Evolutionary conservation across 2,797 vertebrate species (phyloP).

Genomic region (Octomys mimax): DNA sequence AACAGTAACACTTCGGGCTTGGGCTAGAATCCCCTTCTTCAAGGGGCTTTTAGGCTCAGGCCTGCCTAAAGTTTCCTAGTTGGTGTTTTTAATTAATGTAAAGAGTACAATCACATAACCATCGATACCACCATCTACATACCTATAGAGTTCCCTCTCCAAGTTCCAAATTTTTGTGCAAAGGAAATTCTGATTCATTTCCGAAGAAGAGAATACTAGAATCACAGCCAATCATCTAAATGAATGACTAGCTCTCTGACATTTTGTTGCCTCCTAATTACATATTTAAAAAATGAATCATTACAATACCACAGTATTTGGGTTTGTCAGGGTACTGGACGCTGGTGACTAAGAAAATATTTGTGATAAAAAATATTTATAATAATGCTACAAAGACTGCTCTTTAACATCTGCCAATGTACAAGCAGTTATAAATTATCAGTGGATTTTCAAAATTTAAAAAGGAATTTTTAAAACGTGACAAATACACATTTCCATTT

Average conservation of each 20-base stretch:
- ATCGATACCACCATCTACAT: not conserved
- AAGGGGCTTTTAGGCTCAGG: not conserved
- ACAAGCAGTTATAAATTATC: slow-evolving; percentile 40
- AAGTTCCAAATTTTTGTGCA: slow-evolving; percentile 1
- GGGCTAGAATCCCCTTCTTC: not conserved
- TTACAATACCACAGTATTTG: not conserved
- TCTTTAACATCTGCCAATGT: slow-evolving; percentile 15
- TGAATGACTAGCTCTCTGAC: not conserved
- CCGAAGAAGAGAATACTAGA: not conserved
- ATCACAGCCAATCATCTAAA: slow-evolving; percentile 9
- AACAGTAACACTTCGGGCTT: not conserved
- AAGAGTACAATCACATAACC: not conserved
- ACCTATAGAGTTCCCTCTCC: not conserved
- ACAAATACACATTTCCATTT: slow-evolving; percentile 56
- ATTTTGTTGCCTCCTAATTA: slow-evolving; percentile 43
- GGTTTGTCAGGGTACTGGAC: not conserved
- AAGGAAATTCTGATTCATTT: slow-evolving; percentile 14
- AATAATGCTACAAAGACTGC: slow-evolving; percentile 38
- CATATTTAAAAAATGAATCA: not conserved
- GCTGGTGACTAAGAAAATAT: slow-evolving; percentile 22
- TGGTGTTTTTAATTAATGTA: slow-evolving; percentile 32
- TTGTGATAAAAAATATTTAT: slow-evolving; percentile 13
- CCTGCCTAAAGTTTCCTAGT: not conserved
- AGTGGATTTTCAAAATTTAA: not conserved
- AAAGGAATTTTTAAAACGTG: not conserved